Evolutionary conservation across 2,888 invertebrate genomes (phyloP), one percentile per base, ranked within the genome.

Genomic region (Stenchaetothrips biformis): DNA sequence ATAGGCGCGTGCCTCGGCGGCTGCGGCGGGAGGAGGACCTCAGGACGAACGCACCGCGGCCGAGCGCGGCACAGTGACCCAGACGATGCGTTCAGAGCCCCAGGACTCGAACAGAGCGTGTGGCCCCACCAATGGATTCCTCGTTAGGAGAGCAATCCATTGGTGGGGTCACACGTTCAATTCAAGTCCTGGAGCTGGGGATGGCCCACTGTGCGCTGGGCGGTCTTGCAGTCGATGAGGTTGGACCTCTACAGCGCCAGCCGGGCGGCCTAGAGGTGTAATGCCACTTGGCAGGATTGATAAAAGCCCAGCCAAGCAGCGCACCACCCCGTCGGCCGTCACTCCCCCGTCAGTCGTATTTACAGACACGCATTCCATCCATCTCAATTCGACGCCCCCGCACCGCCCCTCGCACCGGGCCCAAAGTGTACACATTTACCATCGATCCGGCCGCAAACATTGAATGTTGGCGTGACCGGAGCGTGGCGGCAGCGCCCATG

Each of bases 331-430:
- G 53, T 53, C 53, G 18, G 53, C 9, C 16, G 53, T 18, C 13
- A 13, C 53, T 13, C 53, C 53, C 53, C 53, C 53, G 37, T 37
- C 37, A 37, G 37, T 37, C 37, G 67, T 74, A 74, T 74, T 74
- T 74, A 74, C 67, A 74, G 67, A 25, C 67, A 74, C 67, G 67
- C 67, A 74, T 74, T 21, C n/a, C 67, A 74, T 74, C 67, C 67
- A 74, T 74, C 67, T 74, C 67, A n/a, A 74, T 74, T 21, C 21
- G 67, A 67, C 67, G 53, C 18, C 13, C 62, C 11, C n/a, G 6
- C 67, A 1, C 67, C 9, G 67, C n/a, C n/a, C 67, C 67, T 21
- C 21, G 21, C 21, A 25, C 9, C 67, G 25, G 21, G 25, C 21
- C 21, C 21, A 74, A 74, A 74, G 67, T 74, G 67, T 74, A 74